Percentiles rank a stretch among this genome's conserved stretches.
Conservation (phyloP, 2,888 invertebrate species). For the Hemistola chrysoprasaria region DNA sequence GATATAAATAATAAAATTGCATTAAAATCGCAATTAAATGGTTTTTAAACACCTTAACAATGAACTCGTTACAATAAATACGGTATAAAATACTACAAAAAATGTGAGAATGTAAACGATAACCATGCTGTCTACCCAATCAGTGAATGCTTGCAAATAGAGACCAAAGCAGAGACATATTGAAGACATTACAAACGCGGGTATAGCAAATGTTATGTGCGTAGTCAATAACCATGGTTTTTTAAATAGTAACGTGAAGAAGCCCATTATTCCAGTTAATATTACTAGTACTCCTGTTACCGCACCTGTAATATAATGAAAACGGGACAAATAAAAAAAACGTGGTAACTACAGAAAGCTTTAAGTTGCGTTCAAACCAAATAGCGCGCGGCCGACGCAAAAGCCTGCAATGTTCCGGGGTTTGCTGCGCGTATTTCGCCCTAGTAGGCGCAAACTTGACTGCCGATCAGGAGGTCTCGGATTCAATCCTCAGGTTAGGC, state of each 20-base stretch:
- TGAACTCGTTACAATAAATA: constrained; percentile 38
- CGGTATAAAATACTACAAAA: constrained; percentile 44
- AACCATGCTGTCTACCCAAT: constrained; percentile 31
- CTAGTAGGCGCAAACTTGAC: too few relatives aligned
- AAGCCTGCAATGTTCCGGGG: too few relatives aligned
- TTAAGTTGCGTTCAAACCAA: too few relatives aligned
- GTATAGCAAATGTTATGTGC: constrained; percentile 45
- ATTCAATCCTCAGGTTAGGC: too few relatives aligned
- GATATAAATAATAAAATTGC: not conserved
- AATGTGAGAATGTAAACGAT: constrained; percentile 33
- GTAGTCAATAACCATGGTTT: constrained; percentile 23
- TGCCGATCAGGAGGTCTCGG: too few relatives aligned
- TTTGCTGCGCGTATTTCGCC: too few relatives aligned
- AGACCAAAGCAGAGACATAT: constrained; percentile 42
- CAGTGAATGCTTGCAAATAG: constrained; percentile 31
- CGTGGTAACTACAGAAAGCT: too few relatives aligned
- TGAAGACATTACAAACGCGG: constrained; percentile 45
- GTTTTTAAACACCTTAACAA: constrained; percentile 41
- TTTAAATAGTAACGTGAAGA: constrained; percentile 23
- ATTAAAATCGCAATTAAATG: constrained; percentile 15
- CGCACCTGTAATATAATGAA: constrained; percentile 32
- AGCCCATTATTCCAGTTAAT: constrained; percentile 34
- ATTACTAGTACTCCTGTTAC: constrained; percentile 33
- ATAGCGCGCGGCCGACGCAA: too few relatives aligned
- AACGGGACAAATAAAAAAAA: constrained; percentile 18